These are phyloP conservation scores for Isaurus tuberculatus DNA, from an alignment of 92 coral and sea anemone genomes.

Conservation along the genomic window DNA sequence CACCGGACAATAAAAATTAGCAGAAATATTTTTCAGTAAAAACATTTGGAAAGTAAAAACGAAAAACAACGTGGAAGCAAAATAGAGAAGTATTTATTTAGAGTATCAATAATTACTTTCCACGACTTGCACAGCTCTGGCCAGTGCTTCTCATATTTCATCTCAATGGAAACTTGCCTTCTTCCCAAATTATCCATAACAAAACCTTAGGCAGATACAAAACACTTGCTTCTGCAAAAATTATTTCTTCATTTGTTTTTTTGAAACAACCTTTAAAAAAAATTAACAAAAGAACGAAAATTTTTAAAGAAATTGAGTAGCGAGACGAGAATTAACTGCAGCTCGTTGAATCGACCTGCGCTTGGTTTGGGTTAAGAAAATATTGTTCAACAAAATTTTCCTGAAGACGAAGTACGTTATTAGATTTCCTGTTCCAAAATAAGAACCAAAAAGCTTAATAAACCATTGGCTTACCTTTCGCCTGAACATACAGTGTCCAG, in stretches of 20 bases:
- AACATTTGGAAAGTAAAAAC: not conserved
- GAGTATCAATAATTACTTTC: conserved; percentile 4
- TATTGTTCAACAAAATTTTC: conserved; percentile 2
- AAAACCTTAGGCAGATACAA: not conserved
- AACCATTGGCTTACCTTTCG: conserved; percentile 79
- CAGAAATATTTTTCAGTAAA: not conserved
- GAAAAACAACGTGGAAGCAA: not conserved
- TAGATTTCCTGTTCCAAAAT: conserved; percentile 27
- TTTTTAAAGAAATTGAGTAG: not conserved
- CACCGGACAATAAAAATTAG: no score
- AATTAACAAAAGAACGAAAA: not conserved
- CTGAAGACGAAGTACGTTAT: not conserved
- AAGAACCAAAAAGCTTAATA: conserved; percentile 4
- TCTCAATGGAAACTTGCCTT: not conserved
- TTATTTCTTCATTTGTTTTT: not conserved
- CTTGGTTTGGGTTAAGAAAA: not conserved
- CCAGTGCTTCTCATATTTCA: conserved; percentile 30
- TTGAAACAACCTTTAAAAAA: not conserved
- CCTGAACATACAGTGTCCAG: conserved; percentile 95
- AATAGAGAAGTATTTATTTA: not conserved
- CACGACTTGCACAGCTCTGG: not conserved
- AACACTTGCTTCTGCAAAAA: not conserved
- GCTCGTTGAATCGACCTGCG: not conserved
- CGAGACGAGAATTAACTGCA: not conserved
- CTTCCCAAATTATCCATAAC: conserved; percentile 19